Evolutionary conservation across 2,797 vertebrate species (phyloP).

Genomic region (Chiroxiphia lanceolata): DNA sequence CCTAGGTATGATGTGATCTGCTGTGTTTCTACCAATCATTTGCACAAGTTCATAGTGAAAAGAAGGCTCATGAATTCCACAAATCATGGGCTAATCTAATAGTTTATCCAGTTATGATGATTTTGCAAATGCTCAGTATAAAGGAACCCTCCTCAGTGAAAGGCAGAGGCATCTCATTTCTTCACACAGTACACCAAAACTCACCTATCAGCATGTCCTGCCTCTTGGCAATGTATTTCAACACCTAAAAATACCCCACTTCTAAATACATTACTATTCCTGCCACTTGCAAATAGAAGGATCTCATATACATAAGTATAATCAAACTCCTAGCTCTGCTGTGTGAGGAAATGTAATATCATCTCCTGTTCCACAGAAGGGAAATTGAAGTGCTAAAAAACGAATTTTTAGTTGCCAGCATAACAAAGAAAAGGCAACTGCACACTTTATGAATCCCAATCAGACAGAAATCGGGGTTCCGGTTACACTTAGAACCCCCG

Average conservation of each 20-base stretch:
- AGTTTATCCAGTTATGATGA: background rate
- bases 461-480: background rate
- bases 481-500: background rate
- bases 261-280: background rate
- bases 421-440: background rate
- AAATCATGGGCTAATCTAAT: background rate
- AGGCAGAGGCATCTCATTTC: background rate
- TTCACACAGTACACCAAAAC: background rate
- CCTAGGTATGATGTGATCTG: background rate
- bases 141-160: background rate
- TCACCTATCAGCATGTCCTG: background rate
- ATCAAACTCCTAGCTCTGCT: background rate
- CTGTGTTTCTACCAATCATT: background rate
- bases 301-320: background rate
- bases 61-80: background rate
- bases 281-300: rapidly evolving
- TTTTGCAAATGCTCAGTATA: background rate
- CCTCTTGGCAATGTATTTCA: background rate
- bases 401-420: background rate
- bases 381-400: background rate
- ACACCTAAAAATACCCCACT: background rate
- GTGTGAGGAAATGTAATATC: background rate
- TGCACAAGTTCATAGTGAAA: background rate
- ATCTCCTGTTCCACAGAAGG: background rate
- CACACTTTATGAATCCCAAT: background rate